Percentiles rank a stretch among this genome's conserved stretches.
phyloP scores from a whole-genome alignment of 2,888 invertebrate species.

The Trissonchulus latispiculum region DNA sequence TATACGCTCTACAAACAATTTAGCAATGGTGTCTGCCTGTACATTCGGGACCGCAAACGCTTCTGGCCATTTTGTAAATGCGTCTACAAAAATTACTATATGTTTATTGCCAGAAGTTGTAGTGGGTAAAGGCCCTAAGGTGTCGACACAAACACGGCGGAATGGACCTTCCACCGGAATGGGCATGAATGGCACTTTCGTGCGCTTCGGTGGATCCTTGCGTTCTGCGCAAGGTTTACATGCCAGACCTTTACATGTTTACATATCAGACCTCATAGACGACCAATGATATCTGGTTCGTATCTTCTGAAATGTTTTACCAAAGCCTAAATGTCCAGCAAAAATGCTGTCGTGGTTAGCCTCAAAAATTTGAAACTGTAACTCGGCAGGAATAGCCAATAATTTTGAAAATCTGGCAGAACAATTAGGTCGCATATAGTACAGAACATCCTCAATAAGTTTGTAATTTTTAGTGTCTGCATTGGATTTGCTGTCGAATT shows the following conservation, averaged over 20 bases:
- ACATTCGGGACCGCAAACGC: too few relatives aligned
- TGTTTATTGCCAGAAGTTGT: conserved; percentile 28
- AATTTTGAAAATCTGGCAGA: too few relatives aligned
- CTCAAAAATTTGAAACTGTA: background rate
- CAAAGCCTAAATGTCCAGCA: conserved; percentile 28
- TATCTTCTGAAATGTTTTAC: conserved; percentile 27
- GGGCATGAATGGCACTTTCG: conserved; percentile 19
- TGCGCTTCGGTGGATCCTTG: conserved; percentile 16
- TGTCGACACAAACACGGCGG: too few relatives aligned
- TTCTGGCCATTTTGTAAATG: conserved; percentile 28
- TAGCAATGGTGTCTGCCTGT: too few relatives aligned
- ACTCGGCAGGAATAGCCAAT: background rate
- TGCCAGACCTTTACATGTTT: conserved; percentile 9
- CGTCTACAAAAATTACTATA: conserved; percentile 26
- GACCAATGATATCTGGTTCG: too few relatives aligned
- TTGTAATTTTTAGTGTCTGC: too few relatives aligned
- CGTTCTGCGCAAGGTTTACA: conserved; percentile 27
- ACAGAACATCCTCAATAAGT: too few relatives aligned
- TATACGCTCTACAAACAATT: too few relatives aligned
- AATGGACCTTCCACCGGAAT: conserved; percentile 24
- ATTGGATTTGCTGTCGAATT: too few relatives aligned
- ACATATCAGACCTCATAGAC: too few relatives aligned
- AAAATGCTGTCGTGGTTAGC: conserved; percentile 19
- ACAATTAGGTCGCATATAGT: too few relatives aligned
- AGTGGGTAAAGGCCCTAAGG: too few relatives aligned